A percentile compares a stretch with the other conserved stretches of the same genome.
These are phyloP conservation scores for Mesorhabditis spiculigera DNA, from an alignment of 2,888 invertebrate species.

Conservation along the genomic window DNA sequence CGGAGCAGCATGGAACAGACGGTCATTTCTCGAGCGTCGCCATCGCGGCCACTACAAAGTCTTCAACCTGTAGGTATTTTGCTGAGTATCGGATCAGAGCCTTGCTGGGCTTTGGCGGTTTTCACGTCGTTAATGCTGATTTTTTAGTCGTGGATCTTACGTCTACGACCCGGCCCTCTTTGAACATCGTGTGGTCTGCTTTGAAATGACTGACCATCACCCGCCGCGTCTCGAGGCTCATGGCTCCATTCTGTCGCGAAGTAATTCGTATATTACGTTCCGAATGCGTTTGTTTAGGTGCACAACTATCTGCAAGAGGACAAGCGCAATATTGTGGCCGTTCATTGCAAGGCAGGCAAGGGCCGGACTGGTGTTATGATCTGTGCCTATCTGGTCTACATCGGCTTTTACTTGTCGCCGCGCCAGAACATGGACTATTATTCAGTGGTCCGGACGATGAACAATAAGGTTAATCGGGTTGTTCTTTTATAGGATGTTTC, in stretches of 20 bases:
- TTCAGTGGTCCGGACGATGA: conserved; percentile 55
- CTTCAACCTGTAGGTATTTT: conserved; percentile 81
- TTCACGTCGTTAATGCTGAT: conserved; percentile 6
- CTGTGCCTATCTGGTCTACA: conserved; percentile 90
- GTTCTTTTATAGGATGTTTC: conserved; percentile 23
- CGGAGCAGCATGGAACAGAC: conserved; percentile 81
- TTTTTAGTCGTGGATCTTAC: conserved; percentile 76
- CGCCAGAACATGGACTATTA: conserved; percentile 85
- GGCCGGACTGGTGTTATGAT: conserved; percentile 83
- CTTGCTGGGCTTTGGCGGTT: not conserved
- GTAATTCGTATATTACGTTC: conserved; percentile 62
- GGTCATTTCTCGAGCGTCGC: conserved; percentile 79
- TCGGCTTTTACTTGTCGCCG: conserved; percentile 70
- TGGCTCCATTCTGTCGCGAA: conserved; percentile 88
- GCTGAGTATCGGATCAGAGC: not conserved
- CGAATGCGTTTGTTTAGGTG: conserved; percentile 23
- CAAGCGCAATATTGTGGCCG: conserved; percentile 69
- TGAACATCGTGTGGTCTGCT: conserved; percentile 75
- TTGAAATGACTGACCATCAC: conserved; percentile 94
- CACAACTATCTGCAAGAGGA: conserved; percentile 46
- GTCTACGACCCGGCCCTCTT: conserved; percentile 66
- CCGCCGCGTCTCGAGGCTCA: conserved; percentile 82
- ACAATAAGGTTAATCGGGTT: conserved; percentile 44
- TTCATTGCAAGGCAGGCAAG: conserved; percentile 99
- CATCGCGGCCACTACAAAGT: conserved; percentile 93